Evolutionary conservation across 2,888 invertebrate species (phyloP).

Genomic region (Spisula subtruncata): DNA sequence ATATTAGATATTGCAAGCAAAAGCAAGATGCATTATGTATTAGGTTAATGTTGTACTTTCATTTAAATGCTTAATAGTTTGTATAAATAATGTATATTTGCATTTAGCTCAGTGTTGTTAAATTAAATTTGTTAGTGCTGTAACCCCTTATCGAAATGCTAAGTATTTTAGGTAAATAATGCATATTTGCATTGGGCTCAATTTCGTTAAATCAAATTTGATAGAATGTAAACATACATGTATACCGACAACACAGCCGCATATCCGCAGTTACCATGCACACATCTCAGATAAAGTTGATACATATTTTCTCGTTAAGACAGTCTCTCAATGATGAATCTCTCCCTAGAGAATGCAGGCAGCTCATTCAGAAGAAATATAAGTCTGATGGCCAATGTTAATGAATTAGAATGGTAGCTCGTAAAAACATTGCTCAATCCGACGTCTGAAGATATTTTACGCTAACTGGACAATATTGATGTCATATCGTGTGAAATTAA

Average conservation of each 20-base stretch:
- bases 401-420: neutral
- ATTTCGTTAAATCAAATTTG: too few species aligned
- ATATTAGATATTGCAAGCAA: too few species aligned
- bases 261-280: neutral
- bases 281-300: neutral
- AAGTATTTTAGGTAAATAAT: too few species aligned
- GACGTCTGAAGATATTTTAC: neutral
- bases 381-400: neutral
- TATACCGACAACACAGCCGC: neutral
- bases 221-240: neutral
- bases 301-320: slow-evolving; percentile 15
- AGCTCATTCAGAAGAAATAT: neutral
- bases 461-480: neutral
- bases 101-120: too few species aligned
- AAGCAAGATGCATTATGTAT: too few species aligned
- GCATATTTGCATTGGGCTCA: too few species aligned
- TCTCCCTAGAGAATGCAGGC: neutral
- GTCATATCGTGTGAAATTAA: neutral
- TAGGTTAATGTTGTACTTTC: too few species aligned
- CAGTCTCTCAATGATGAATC: neutral
- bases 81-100: too few species aligned
- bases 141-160: too few species aligned
- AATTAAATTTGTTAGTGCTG: too few species aligned
- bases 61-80: too few species aligned
- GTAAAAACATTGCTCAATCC: neutral